Conservation (phyloP, 2,888 invertebrate species). For the Eupeodes latifasciatus region DNA sequence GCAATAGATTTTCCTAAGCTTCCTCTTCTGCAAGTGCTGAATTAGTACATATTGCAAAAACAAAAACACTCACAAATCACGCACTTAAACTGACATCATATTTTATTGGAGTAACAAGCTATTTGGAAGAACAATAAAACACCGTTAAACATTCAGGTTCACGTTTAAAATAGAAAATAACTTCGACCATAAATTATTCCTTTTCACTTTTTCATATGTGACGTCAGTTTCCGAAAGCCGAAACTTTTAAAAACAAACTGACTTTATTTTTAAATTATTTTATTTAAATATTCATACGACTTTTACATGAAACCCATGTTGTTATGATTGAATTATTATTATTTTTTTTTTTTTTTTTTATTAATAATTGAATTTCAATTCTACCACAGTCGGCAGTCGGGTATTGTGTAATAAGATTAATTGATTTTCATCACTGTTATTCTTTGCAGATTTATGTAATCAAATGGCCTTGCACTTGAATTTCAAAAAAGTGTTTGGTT, state of each 20-base stretch:
- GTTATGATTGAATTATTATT: slow-evolving; percentile 36
- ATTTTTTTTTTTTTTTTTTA: neutral
- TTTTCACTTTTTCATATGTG: slow-evolving; percentile 5
- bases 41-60: neutral
- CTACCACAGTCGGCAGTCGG: slow-evolving; percentile 7
- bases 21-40: neutral
- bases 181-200: slow-evolving; percentile 13
- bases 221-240: slow-evolving; percentile 2
- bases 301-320: slow-evolving; percentile 45
- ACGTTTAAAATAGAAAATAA: neutral
- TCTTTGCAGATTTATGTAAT: slow-evolving; percentile 59
- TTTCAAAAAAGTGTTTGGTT: slow-evolving; percentile 22
- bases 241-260: neutral
- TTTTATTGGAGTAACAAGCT: neutral
- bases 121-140: neutral
- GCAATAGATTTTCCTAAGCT: neutral
- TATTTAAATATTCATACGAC: slow-evolving; percentile 6
- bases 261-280: neutral
- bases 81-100: neutral
- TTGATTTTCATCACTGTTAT: slow-evolving; percentile 35
- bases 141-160: slow-evolving; percentile 15
- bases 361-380: slow-evolving; percentile 25
- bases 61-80: slow-evolving; percentile 2
- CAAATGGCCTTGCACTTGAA: slow-evolving; percentile 72
- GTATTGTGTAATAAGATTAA: slow-evolving; percentile 61